phyloP scores from a whole-genome alignment of 35 echinoderm and acorn worm species.

The Eucidaris tribuloides region DNA sequence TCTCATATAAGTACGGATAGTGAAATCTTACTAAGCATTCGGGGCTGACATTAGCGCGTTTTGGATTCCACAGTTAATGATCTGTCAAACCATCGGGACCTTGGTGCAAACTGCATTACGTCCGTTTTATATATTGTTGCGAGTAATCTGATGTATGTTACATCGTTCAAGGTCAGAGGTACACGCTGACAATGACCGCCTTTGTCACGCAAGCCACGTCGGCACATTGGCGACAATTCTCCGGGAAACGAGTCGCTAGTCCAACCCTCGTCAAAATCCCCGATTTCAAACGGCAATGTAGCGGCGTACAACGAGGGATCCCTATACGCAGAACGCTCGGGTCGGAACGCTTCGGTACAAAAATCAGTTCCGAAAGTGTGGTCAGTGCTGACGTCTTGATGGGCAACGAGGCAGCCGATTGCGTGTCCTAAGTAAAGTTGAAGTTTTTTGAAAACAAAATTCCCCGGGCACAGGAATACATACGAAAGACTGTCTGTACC shows the following conservation, averaged over 20 bases:
- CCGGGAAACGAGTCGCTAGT: background rate
- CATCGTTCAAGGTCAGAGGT: too few species aligned
- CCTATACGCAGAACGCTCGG: conserved; percentile 18
- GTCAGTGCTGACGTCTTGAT: background rate
- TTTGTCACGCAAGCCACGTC: too few species aligned
- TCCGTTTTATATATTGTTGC: too few species aligned
- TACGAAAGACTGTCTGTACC: conserved; percentile 30
- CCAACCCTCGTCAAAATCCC: background rate
- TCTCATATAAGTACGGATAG: too few species aligned
- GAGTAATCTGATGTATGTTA: too few species aligned
- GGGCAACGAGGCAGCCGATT: background rate
- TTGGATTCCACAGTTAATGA: too few species aligned
- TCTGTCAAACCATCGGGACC: too few species aligned
- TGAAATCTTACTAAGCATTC: too few species aligned
- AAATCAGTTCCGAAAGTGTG: background rate
- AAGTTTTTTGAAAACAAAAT: too few species aligned
- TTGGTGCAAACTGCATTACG: too few species aligned
- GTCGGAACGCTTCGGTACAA: conserved; percentile 11
- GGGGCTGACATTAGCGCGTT: too few species aligned
- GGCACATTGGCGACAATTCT: background rate
- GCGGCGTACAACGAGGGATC: background rate
- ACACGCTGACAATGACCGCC: too few species aligned
- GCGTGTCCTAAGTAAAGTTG: background rate
- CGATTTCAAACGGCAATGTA: background rate
- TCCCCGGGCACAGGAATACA: background rate